These are phyloP conservation scores for Branchellion lobata DNA, from an alignment of 2,888 invertebrate species.

Conservation along the genomic window DNA sequence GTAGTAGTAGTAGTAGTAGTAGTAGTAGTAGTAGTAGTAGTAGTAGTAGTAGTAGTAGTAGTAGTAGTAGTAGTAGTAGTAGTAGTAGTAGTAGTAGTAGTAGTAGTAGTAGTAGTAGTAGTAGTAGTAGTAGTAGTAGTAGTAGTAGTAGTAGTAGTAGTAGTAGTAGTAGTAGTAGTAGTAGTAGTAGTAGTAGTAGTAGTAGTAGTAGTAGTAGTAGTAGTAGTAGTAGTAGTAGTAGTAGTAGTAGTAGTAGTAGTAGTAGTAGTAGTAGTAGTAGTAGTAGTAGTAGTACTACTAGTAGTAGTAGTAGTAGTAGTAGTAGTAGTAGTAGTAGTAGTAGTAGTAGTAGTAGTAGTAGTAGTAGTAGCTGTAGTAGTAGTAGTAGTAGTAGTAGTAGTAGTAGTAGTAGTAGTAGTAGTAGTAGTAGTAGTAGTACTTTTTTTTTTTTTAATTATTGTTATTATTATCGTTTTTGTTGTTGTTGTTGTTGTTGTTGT, in stretches of 20 bases:
- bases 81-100: constrained; percentile 3
- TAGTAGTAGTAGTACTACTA: constrained; percentile 11
- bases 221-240: constrained; percentile 23
- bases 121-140: constrained; percentile 29
- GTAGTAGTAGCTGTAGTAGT: background rate
- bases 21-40: constrained; percentile 29
- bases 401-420: constrained; percentile 29
- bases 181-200: constrained; percentile 34
- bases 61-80: constrained; percentile 11
- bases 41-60: constrained; percentile 29
- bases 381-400: background rate
- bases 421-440: constrained; percentile 29
- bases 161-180: constrained; percentile 32
- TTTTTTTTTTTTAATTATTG: no score
- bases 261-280: constrained; percentile 32
- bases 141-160: constrained; percentile 28
- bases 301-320: background rate
- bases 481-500: no score
- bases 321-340: background rate
- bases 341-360: background rate
- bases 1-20: constrained; percentile 13
- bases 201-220: constrained; percentile 19
- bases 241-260: constrained; percentile 29
- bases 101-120: constrained; percentile 19
- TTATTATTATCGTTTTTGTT: no score